These are phyloP conservation scores for Acropora tenuis DNA, from an alignment of 64 coral and sea anemone species.

Conservation along the genomic window DNA sequence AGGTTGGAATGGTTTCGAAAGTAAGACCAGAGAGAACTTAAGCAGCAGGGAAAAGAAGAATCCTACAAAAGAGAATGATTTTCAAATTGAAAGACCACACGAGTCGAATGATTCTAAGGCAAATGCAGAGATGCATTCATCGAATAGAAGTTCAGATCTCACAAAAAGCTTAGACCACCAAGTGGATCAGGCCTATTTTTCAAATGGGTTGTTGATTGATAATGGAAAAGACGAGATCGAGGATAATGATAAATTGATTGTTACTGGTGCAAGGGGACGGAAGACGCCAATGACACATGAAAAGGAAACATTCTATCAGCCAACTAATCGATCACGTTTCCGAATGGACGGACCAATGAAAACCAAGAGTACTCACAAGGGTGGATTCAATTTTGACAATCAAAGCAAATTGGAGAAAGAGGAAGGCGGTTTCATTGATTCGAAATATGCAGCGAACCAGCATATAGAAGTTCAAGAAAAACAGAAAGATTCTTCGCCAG, in stretches of 20 bases:
- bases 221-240: neutral
- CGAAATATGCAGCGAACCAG: neutral
- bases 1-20: neutral
- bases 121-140: neutral
- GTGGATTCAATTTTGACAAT: neutral
- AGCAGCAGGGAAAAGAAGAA: neutral
- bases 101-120: neutral
- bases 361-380: neutral
- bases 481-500: neutral
- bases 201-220: neutral
- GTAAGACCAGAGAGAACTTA: neutral
- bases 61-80: neutral
- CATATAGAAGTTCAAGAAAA: neutral
- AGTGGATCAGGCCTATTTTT: neutral
- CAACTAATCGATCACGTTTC: neutral
- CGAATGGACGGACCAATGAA: neutral
- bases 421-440: neutral
- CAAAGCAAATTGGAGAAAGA: neutral
- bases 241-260: neutral
- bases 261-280: too few species aligned
- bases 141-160: neutral
- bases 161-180: neutral
- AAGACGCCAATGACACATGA: neutral
- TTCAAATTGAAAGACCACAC: neutral
- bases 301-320: neutral